Evolutionary conservation across 2,797 vertebrate species (phyloP).

Genomic region (Varecia variegata): DNA sequence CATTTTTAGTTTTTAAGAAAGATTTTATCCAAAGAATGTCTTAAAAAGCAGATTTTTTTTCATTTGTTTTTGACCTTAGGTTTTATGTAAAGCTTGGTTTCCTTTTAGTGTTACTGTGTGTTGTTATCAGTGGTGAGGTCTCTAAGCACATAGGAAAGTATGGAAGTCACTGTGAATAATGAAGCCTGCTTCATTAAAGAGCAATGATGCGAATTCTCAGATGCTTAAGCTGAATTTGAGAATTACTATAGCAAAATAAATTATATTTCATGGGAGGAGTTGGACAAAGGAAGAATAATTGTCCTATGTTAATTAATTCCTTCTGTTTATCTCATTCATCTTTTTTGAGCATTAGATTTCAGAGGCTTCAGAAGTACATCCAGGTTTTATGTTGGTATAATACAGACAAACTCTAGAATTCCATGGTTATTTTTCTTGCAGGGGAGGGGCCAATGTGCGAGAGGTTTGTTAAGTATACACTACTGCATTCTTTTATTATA

Average conservation of each 20-base stretch:
- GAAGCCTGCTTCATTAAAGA: slow-evolving; percentile 3
- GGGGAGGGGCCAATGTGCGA: rapidly evolving
- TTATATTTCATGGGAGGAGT: background rate
- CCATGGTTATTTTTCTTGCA: background rate
- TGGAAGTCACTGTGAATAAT: background rate
- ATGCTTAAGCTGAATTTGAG: background rate
- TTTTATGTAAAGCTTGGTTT: background rate
- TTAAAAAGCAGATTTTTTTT: background rate
- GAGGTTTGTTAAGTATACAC: background rate
- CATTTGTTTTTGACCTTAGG: background rate
- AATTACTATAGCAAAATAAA: background rate
- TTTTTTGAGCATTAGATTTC: background rate
- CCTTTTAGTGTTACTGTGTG: background rate
- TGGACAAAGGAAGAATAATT: background rate
- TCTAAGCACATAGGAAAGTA: background rate
- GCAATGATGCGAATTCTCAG: background rate
- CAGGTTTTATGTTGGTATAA: background rate
- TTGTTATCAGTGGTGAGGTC: background rate
- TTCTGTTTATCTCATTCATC: background rate
- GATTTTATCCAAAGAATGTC: background rate
- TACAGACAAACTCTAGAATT: background rate
- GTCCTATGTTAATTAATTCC: background rate
- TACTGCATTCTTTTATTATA: background rate
- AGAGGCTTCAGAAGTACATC: background rate
- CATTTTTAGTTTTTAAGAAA: background rate